These are phyloP conservation scores for Limanda limanda DNA, from an alignment of 2,113 vertebrate species.

Conservation along the genomic window DNA sequence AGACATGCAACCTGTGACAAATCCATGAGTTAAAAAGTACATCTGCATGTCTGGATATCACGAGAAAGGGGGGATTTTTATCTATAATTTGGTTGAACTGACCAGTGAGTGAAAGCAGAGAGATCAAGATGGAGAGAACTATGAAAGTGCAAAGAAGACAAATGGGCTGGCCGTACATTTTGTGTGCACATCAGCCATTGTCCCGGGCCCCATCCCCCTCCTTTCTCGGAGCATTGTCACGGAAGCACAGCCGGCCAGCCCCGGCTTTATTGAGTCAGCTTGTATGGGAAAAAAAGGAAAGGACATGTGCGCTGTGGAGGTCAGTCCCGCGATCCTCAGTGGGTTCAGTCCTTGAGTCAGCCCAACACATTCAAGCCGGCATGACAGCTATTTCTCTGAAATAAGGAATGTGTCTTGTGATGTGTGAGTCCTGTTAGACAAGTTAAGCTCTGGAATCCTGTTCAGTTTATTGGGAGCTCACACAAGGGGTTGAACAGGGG, in stretches of 20 bases:
- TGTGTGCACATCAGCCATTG: slow-evolving; percentile 61
- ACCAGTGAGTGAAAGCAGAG: slow-evolving; percentile 5
- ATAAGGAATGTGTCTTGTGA: slow-evolving; percentile 37
- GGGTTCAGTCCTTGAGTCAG: slow-evolving; percentile 35
- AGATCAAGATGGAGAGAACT: background rate
- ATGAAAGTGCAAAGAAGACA: slow-evolving; percentile 49
- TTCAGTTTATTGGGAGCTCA: slow-evolving; percentile 13
- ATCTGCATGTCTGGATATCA: background rate
- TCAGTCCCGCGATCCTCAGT: slow-evolving; percentile 28
- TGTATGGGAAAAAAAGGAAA: slow-evolving; percentile 60
- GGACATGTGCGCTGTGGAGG: slow-evolving; percentile 47
- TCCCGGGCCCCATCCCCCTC: slow-evolving; percentile 37
- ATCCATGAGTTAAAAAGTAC: background rate
- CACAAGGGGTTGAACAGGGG: background rate
- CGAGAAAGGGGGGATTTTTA: background rate
- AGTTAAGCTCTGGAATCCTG: slow-evolving; percentile 28
- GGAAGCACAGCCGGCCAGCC: background rate
- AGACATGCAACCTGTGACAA: background rate
- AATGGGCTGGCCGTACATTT: slow-evolving; percentile 54
- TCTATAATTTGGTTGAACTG: background rate
- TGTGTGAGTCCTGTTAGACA: slow-evolving; percentile 31
- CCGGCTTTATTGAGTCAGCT: slow-evolving; percentile 20
- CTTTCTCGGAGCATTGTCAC: slow-evolving; percentile 23
- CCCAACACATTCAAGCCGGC: slow-evolving; percentile 22
- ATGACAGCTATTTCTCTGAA: slow-evolving; percentile 55